Base-by-base conservation (phyloP, 2,797 vertebrate genomes). In the Rhabdomys pumilio region DNA sequence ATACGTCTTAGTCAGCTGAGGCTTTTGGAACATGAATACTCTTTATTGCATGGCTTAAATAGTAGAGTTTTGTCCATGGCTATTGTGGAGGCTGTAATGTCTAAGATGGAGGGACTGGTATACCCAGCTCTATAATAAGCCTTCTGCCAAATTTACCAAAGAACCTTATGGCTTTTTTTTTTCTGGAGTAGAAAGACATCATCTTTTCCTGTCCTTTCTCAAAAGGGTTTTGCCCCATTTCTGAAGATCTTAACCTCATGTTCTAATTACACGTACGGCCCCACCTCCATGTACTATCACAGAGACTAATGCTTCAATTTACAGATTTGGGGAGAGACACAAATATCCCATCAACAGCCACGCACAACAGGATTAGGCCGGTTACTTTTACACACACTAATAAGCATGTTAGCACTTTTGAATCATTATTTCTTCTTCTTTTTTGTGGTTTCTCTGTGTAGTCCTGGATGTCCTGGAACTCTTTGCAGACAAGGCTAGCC, bases 351-450 rank as follows among this genome's bases (percentile, higher is more conserved):
- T 75, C 11, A 8, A 73, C 8, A 53, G 26, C 55, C 86, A 50
- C 9, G 63, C 76, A 10, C 10, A 55, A 67, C 50, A 12, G 1
- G 47, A 13, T 80, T 65, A 59, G 44, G 88, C 2, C 57, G 75
- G 9, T n/a, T 91, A 67, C 57, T 85, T 84, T 94, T 50, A 81
- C 65, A 67, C 72, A 47, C 65, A 80, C 73, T 41, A 83, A 79
- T 65, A 93, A 67, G 59, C 26, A 81, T 81, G 59, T 65, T 24
- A 76, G 73, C 44, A 44, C 44, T 44, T 44, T 44, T 96, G 13
- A 84, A 53, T 83, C 63, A 73, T 57, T 75, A 79, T 26, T 47
- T 14, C 73, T 47, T 47, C 73, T 26, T 76, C 34, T 72, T 72
- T 72, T 29, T 44, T 4, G 11, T 4, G 20, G 41, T 29, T 47